Percentiles rank a stretch among this genome's conserved stretches.
phyloP scores from a whole-genome alignment of 2,888 invertebrate species.

The Branchellion lobata region DNA sequence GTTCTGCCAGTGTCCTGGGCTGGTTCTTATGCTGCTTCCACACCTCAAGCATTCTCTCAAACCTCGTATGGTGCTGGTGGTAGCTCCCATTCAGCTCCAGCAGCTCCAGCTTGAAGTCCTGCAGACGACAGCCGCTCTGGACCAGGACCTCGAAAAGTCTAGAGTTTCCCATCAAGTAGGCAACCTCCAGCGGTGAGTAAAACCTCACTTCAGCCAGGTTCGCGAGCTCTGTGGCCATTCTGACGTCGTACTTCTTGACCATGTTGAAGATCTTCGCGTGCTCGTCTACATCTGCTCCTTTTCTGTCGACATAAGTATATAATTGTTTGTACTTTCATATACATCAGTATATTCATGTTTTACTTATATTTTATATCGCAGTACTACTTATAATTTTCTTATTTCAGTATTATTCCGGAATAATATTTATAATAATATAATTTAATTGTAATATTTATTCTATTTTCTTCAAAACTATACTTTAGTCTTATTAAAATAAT shows the following conservation, averaged over 20 bases:
- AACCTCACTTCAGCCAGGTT: neutral
- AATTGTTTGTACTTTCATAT: neutral
- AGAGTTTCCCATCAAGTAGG: slow-evolving; percentile 9
- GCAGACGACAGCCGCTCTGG: neutral
- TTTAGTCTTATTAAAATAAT: too few species aligned
- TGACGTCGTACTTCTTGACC: neutral
- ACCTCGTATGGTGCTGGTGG: neutral
- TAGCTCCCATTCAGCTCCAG: slow-evolving; percentile 1
- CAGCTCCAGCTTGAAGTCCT: neutral
- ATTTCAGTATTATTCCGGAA: too few species aligned
- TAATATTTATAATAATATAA: too few species aligned
- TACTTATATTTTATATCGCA: too few species aligned
- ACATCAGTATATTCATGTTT: too few species aligned
- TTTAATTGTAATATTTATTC: too few species aligned
- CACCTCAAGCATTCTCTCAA: slow-evolving; percentile 1
- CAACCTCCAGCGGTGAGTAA: slow-evolving; percentile 6
- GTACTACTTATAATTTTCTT: too few species aligned
- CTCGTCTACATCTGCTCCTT: neutral
- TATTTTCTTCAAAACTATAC: too few species aligned
- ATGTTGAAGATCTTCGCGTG: neutral
- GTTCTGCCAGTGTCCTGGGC: neutral
- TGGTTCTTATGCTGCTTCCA: neutral
- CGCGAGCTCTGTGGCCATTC: neutral
- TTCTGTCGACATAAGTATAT: neutral
- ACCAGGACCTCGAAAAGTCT: neutral